Base-by-base conservation (phyloP, 2,113 vertebrate species). In the Phoxinus phoxinus region DNA sequence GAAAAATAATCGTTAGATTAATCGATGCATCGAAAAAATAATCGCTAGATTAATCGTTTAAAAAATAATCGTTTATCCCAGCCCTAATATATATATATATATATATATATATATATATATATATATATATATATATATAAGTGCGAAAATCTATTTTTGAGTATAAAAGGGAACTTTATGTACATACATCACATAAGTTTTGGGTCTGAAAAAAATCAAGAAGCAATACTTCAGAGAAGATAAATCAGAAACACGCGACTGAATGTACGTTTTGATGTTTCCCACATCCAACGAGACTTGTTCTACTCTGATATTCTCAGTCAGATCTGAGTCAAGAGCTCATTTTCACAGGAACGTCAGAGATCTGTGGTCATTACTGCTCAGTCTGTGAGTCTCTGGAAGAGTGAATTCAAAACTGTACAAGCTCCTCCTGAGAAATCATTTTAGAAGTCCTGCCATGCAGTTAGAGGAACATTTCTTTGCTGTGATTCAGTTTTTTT, bases 351-450 rank as follows among this genome's bases (percentile, higher is more conserved):
- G 35, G 23, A 69, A 61, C 6, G 78, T 77, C 44, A 32, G 21
- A 48, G 27, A 25, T 69, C 35, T 32, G 67, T n/a, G 35, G 53
- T 51, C 19, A 72, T 76, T 46, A 46, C 67, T n/a, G 46, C 10
- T 87, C 69, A 71, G 51, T 76, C 46, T 37, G 48, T 6, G 11
- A 69, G 44, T 76, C 48, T 2, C 63, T 65, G 61, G n/a, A 83
- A 69, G 44, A 81, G 77, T 37, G 83, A 80, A 58, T 85, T 85
- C 35, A 82, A 46, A 35, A 87, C 8, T 30, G 46, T 74, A 35
- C 11, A 58, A 59, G 4, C 53, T 61, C 35, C 32, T 79, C 21
- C 19, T 1, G 53, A 59, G 53, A 79, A 58, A 25, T 79, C 35
- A 59, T 15, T 37, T 37, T n/a, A 37, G 32, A 59, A 32, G 51